These are phyloP conservation scores for Caretta caretta DNA, from an alignment of 2,113 vertebrate species.

Conservation along the genomic window DNA sequence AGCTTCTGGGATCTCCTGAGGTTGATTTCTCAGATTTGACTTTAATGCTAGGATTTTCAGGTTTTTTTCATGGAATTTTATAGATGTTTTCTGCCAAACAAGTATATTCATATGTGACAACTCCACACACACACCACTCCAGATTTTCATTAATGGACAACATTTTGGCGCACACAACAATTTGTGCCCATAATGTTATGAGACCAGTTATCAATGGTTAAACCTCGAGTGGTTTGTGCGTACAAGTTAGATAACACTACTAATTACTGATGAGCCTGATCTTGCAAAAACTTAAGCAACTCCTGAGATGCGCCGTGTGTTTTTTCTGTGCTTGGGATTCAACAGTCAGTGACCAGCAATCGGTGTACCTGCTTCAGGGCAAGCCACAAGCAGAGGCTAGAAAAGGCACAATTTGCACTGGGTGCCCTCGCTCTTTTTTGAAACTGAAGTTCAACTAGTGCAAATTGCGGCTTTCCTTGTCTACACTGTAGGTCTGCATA, in stretches of 20 bases:
- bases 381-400: background rate
- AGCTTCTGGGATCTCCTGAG: background rate
- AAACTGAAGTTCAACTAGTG: background rate
- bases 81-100: background rate
- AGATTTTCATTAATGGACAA: background rate
- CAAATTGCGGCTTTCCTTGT: background rate
- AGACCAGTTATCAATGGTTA: background rate
- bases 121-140: accelerated
- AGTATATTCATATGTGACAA: background rate
- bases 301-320: background rate
- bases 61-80: background rate
- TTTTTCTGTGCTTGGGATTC: background rate
- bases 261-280: background rate
- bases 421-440: background rate
- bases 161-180: background rate
- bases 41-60: background rate
- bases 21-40: background rate
- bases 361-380: background rate
- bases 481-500: background rate
- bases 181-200: background rate
- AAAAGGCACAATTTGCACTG: background rate
- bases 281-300: background rate
- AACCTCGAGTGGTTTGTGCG: background rate
- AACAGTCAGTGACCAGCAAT: background rate
- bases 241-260: background rate